Evolutionary conservation across 2,797 vertebrate genomes (phyloP).

Genomic region (Aulostomus chinensis): DNA sequence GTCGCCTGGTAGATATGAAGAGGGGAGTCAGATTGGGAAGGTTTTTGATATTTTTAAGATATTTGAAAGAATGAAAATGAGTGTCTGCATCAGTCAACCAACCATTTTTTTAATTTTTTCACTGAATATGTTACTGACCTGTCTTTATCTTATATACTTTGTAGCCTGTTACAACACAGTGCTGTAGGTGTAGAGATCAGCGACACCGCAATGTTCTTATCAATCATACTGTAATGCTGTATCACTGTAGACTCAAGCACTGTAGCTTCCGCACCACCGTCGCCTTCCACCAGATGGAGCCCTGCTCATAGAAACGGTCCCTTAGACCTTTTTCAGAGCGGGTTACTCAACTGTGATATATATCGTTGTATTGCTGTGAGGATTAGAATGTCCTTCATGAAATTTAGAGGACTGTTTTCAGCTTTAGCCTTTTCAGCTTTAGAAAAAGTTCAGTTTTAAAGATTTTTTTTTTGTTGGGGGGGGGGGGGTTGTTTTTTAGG

Average conservation of each 20-base stretch:
- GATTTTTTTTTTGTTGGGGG: constrained; percentile 9
- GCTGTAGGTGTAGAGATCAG: constrained; percentile 21
- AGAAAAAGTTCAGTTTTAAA: neutral
- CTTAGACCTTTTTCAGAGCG: neutral
- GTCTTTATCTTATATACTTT: constrained; percentile 29
- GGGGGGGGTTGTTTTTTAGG: too few species aligned
- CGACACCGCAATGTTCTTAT: constrained; percentile 30
- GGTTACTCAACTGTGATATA: constrained; percentile 21
- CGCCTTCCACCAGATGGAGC: constrained; percentile 61
- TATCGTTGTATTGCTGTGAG: constrained; percentile 8
- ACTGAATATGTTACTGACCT: constrained; percentile 30
- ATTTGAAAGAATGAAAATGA: constrained; percentile 44
- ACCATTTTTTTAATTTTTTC: constrained; percentile 34
- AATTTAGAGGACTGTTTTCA: too few species aligned
- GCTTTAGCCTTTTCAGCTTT: too few species aligned
- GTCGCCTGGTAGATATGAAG: constrained; percentile 14
- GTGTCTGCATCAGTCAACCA: constrained; percentile 30
- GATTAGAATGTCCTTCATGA: constrained; percentile 3
- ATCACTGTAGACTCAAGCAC: constrained; percentile 47
- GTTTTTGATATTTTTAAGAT: constrained; percentile 38
- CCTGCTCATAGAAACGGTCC: constrained; percentile 16
- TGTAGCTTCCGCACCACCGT: constrained; percentile 36
- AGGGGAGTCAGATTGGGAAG: constrained; percentile 20
- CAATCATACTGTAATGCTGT: constrained; percentile 41
- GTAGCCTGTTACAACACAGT: constrained; percentile 22